These are phyloP conservation scores for Potorous gilbertii DNA, from an alignment of 2,797 vertebrate species.

Conservation along the genomic window DNA sequence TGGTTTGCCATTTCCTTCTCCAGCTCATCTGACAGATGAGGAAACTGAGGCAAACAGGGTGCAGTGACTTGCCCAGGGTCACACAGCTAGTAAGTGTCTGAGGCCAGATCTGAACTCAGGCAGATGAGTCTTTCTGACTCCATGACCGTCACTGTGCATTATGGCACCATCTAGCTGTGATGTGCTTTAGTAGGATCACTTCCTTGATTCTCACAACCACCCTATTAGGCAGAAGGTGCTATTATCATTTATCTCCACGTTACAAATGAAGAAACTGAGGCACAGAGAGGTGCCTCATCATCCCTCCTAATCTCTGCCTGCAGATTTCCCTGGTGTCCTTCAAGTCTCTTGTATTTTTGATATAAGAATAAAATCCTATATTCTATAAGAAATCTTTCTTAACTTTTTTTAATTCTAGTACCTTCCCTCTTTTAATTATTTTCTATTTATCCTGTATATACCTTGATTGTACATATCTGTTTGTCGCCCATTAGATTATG, in stretches of 20 bases:
- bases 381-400: not conserved
- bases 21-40: not conserved
- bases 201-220: not conserved
- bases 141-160: no score
- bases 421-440: not conserved
- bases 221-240: not conserved
- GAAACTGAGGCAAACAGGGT: not conserved
- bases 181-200: not conserved
- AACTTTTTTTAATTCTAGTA: not conserved
- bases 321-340: not conserved
- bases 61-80: not conserved
- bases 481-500: not conserved
- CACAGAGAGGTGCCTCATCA: not conserved
- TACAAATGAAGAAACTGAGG: not conserved
- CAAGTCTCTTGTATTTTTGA: not conserved
- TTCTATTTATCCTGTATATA: not conserved
- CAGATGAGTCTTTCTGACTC: not conserved
- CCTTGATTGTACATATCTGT: not conserved
- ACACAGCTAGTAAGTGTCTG: not conserved
- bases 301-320: not conserved
- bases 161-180: not conserved
- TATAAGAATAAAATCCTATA: not conserved
- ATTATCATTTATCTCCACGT: not conserved
- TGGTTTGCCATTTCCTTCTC: not conserved
- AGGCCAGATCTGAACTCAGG: not conserved